Evolutionary conservation across 2,113 vertebrate species (phyloP), one percentile per base, ranked within the genome.

Genomic region (Corythaixoides concolor): DNA sequence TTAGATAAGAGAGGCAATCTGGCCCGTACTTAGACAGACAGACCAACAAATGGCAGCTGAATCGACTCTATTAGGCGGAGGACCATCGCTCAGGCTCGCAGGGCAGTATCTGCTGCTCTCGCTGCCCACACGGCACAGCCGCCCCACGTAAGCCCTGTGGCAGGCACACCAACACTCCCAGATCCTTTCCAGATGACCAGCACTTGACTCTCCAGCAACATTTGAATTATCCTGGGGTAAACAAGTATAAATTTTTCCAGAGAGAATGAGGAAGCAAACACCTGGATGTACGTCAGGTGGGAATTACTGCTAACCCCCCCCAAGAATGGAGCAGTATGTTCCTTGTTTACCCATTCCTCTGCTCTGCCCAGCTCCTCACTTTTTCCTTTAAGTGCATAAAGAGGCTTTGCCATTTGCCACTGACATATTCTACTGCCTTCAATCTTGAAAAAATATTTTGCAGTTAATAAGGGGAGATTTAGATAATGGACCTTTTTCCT

Each of bases 401-500:
- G 62, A 79, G 35, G 53, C 9, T 94, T 92, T 89, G 56, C 33
- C 33, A 21, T 50, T 80, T 89, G 23, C 33, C 45, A 66, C 52
- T 66, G 67, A 82, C 55, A 15, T 19, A 58, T 81, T 91, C 93
- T 83, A 50, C 41, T 37, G 23, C 22, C 11, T 85, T 76, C n/a
- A 27, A 21, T 87, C 37, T 76, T 58, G 37, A 72, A 85, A 85
- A 96, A 92, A 63, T 45, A 66, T 73, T 89, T 81, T 78, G 45
- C 18, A 5, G 62, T 66, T 95, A 85, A 64, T 52, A 93, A 69
- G 49, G 74, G 47, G 64, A 86, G 39, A 72, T 95, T 90, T 58
- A 91, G 66, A 68, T 58, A 94, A 94, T 79, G 8, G 6, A 47
- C 76, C 22, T 50, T 72, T 95, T 91, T 75, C 43, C 80, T 76